Evolutionary conservation across 2,113 vertebrate species (phyloP).

Genomic region (Bubalus kerabau): DNA sequence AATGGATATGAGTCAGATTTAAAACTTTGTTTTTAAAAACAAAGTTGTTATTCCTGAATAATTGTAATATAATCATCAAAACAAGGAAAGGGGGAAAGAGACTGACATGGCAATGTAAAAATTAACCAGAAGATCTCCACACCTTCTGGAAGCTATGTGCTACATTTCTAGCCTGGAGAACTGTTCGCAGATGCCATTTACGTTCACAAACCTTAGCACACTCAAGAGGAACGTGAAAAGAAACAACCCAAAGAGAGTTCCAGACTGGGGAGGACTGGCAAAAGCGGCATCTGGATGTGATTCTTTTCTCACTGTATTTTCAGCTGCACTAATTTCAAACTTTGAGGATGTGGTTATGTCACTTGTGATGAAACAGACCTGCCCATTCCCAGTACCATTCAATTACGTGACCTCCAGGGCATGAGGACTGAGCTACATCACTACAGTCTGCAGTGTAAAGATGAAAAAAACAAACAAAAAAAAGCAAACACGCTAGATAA

Average conservation of each 20-base stretch:
- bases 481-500: neutral
- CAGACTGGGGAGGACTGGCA: neutral
- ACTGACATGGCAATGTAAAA: neutral
- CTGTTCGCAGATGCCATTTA: neutral
- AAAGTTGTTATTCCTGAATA: neutral
- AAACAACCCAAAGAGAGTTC: neutral
- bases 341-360: constrained; percentile 31
- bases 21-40: neutral
- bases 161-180: neutral
- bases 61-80: neutral
- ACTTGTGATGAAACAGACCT: neutral
- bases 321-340: neutral
- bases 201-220: neutral
- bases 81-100: neutral
- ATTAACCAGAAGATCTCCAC: neutral
- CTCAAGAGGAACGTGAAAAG: constrained; percentile 11
- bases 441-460: neutral
- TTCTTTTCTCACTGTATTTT: constrained; percentile 39
- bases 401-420: neutral
- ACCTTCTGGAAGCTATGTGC: neutral
- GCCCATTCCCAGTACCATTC: neutral
- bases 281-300: constrained; percentile 40
- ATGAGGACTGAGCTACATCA: neutral
- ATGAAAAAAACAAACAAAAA: neutral
- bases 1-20: neutral